Evolutionary conservation across 2,113 vertebrate species (phyloP), one percentile per base, ranked within the genome.

Genomic region (Neogobius melanostomus): DNA sequence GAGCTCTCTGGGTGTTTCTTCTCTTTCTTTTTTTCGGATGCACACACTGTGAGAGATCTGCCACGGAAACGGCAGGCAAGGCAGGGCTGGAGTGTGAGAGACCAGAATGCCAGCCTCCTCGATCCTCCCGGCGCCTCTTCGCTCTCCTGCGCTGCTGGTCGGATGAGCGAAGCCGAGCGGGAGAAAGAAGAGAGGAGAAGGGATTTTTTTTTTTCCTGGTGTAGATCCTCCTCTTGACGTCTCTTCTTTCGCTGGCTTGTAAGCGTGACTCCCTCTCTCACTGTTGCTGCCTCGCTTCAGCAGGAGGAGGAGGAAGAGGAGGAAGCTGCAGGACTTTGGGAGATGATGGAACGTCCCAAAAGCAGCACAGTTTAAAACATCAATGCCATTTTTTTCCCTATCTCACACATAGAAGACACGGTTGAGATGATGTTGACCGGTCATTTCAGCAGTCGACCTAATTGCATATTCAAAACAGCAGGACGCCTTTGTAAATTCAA

Each of bases 341-440:
- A 82, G 89, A 92, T 91, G 95, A 95, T 93, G 93, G 94, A 95
- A 92, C 79, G 91, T 90, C 90, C 92, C 87, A 91, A 86, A 59
- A 84, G 81, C 82, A 83, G 85, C 88, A 91, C 91, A 88, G 88
- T 92, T 86, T 85, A 84, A 83, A 86, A 64, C 66, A 61, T 85
- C 80, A 82, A 42, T 75, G 28, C 50, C 44, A 57, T 44, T 73
- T 75, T 77, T 61, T 79, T 81, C 77, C 43, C 75, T 60, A 76
- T 80, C 81, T 78, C 77, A 75, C 17, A 67, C 48, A 72, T 60
- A 66, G 43, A 69, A 50, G 76, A 74, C 60, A 57, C 15, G 17
- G 75, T 68, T 85, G 69, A 64, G 69, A 85, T 70, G 59, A 81
- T 76, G 84, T 3, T 86, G 85, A 81, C 82, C 85, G 76, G 77